Base-by-base conservation (phyloP, 1,140 invertebrate species). In the Lucilia cuprina region DNA sequence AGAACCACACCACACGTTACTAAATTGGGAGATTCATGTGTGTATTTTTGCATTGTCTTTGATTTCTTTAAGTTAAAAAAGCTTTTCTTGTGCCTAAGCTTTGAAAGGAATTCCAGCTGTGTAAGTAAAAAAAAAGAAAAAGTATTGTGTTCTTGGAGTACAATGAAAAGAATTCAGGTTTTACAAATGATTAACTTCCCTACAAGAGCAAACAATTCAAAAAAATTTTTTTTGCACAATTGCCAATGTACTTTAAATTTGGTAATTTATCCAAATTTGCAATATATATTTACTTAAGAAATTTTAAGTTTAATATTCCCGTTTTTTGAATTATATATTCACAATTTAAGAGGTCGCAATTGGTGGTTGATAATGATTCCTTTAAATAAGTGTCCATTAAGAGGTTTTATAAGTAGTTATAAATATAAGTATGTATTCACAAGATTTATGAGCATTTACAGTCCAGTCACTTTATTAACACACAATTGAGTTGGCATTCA, bases 111-210 rank as follows among this genome's bases (percentile, higher is more conserved):
- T 83, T 82, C 60, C 21, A 35, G 60, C 82, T 82, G 82, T 60
- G 82, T 82, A 34, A 35, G 60, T 17, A 65, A 65, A 70, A 35
- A 65, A 30, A 25, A 10, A 25, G n/a, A 55, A 30, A 35, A 10
- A 14, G 25, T 75, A 35, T 30, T 30, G 74, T 30, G 10, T 75
- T 30, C 41, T 3, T 41, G 21, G 34, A 34, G n/a, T 49, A 21
- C 13, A 47, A 47, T 55, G 17, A 21, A 82, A 50, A 82, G 80
- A 55, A 12, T 47, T 83, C 82, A 49, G 82, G 82, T 83, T 83
- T 74, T 74, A 74, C 70, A 60, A 35, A 74, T 47, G 82, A 83
- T 83, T 83, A 74, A 83, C 82, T 74, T 74, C 82, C 70, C 25
- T 49, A 25, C 12, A 65, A 49, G 82, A 82, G 13, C 19, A 49